These are phyloP conservation scores for Sebastiscus albofasciatus DNA, from an alignment of 2,797 vertebrate species.

Conservation along the genomic window DNA sequence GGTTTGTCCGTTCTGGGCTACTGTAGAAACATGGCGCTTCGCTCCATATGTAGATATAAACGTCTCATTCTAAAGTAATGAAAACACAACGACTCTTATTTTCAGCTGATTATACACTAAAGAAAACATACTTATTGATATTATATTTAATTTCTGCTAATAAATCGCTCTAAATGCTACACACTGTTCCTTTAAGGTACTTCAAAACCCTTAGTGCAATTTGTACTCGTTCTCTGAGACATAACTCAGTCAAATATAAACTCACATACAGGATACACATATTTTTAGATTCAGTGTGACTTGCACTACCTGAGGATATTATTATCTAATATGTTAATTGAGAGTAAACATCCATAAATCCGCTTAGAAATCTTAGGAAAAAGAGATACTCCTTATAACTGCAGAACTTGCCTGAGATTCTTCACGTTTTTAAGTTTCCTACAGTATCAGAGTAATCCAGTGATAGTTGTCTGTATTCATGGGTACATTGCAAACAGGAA, in stretches of 20 bases:
- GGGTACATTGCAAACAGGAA: background rate
- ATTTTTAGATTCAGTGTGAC: background rate
- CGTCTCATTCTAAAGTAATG: rapidly evolving
- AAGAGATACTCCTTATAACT: background rate
- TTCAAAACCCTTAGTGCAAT: no score
- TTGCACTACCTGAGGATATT: background rate
- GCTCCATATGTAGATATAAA: rapidly evolving
- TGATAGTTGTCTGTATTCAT: background rate
- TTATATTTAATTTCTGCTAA: rapidly evolving
- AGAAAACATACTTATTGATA: no score
- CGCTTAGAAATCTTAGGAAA: background rate
- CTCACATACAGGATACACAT: background rate
- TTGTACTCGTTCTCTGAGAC: no score
- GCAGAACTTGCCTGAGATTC: background rate
- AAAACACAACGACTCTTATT: rapidly evolving
- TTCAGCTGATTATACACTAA: no score
- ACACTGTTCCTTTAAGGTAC: background rate
- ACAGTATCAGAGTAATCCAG: background rate
- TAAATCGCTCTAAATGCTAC: no score
- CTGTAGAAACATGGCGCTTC: rapidly evolving
- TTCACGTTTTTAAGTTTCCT: background rate
- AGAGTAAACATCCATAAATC: background rate
- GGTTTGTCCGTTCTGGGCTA: no score
- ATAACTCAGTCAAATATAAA: no score
- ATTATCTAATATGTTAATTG: background rate